These are phyloP conservation scores for Cheumatopsyche charites DNA, from an alignment of 1,140 invertebrate genomes.

Conservation along the genomic window DNA sequence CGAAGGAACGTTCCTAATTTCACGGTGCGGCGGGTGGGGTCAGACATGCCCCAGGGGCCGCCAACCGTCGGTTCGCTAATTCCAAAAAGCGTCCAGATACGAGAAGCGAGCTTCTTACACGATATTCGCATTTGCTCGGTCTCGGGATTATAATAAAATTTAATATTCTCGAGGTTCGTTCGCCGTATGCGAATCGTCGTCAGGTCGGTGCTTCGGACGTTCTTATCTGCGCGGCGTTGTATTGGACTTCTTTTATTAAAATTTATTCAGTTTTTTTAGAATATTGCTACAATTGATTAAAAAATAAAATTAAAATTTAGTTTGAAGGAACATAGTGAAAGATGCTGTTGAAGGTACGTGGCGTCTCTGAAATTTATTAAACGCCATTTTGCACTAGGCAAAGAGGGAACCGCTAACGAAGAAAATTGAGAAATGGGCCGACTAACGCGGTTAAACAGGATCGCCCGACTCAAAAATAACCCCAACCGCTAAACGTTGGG, in stretches of 20 bases:
- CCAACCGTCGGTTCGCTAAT: conserved; percentile 15
- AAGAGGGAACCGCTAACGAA: conserved; percentile 34
- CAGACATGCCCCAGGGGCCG: conserved; percentile 18
- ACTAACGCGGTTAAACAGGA: conserved; percentile 44
- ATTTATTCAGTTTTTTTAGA: neutral
- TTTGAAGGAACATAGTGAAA: too few relatives aligned
- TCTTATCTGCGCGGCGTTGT: neutral
- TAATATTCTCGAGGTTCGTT: conserved; percentile 56
- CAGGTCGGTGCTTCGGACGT: neutral
- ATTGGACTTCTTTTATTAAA: neutral
- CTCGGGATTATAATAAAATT: conserved; percentile 63
- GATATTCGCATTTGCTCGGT: conserved; percentile 64
- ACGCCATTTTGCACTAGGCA: conserved; percentile 44
- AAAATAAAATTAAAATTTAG: too few relatives aligned
- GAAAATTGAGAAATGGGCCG: conserved; percentile 47
- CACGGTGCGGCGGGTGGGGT: conserved; percentile 37
- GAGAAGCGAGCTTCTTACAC: conserved; percentile 59
- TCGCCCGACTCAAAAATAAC: conserved; percentile 28
- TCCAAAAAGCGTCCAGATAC: conserved; percentile 36
- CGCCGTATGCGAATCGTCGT: neutral
- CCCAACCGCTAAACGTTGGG: conserved; percentile 4
- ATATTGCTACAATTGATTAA: neutral
- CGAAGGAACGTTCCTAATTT: conserved; percentile 47
- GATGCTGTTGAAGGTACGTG: too few relatives aligned
- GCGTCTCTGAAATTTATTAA: conserved; percentile 43